Percentiles rank a stretch among this genome's conserved stretches.
Evolutionary conservation across 92 coral and sea anemone genomes (phyloP).

Genomic region (Paramuricea clavata): DNA sequence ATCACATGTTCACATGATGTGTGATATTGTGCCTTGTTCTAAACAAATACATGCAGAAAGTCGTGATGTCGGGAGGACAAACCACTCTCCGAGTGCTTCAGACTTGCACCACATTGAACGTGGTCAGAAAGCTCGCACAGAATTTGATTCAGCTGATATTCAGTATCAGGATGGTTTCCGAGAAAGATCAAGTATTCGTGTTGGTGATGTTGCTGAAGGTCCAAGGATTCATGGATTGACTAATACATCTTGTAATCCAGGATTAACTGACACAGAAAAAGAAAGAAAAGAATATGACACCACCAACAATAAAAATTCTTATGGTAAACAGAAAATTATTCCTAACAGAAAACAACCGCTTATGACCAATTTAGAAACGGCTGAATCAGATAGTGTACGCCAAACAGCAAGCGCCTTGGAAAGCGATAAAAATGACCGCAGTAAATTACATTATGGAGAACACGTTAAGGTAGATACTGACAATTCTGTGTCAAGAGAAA

Average conservation of each 20-base stretch:
- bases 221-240: background rate
- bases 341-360: background rate
- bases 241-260: background rate
- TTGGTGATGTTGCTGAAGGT: background rate
- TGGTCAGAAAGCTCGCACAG: background rate
- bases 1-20: conserved; percentile 91
- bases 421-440: background rate
- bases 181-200: background rate
- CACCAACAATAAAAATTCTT: background rate
- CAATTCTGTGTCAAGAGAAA: background rate
- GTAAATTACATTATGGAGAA: background rate
- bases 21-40: conserved; percentile 94
- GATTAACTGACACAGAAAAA: background rate
- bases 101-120: conserved; percentile 21
- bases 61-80: background rate
- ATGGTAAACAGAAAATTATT: background rate
- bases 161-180: background rate
- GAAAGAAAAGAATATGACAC: background rate
- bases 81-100: background rate
- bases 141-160: background rate
- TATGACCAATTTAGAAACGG: background rate
- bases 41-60: conserved; percentile 49
- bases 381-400: background rate
- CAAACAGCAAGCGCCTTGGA: background rate
- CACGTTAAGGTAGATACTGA: background rate